Base-by-base conservation (phyloP, 1,140 invertebrate species). In the Microplitis mediator region DNA sequence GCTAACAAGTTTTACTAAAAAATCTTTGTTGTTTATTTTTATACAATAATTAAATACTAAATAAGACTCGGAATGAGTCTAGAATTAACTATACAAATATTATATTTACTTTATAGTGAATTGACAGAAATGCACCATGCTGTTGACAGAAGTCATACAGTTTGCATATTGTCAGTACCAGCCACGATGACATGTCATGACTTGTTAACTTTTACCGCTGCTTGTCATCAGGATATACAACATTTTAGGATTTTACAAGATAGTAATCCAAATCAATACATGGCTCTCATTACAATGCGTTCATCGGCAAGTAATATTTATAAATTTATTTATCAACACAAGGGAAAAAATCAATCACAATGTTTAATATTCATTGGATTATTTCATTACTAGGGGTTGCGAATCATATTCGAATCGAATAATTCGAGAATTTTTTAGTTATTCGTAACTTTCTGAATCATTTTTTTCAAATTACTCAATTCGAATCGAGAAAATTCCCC, bases 161-260 rank as follows among this genome's bases (percentile, higher is more conserved):
- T 99, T 0, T 96, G 97, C 84, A 92, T 99, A 79, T 84, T 99
- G 39, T 93, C 95, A 51, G 95, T 99, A 16, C 98, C 98, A 23
- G 93, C 96, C 23, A 94, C 94, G 8, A 92, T 99, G 80, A 97
- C 95, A 8, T 97, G 96, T 75, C 93, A 96, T 80, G 98, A 99
- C 86, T 88, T 99, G 14, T 87, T 99, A 32, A 94, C 93, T n/a
- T 99, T 99, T 84, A 94, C 96, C 61, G 95, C 96, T 0, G 96
- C 98, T 31, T 97, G 96, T 82, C 93, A 96, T 82, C 88, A 92
- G 72, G 93, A 95, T 77, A 96, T 99, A 65, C 91, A 95, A 77
- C 93, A 97, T 83, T 95, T 99, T 77, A 91, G 96, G 76, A 96
- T 99, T 61, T 92, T 99, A 50, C 89, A 96, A 54, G 92, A 94